Percentiles rank a stretch among this genome's conserved stretches.
Evolutionary conservation across 2,888 invertebrate genomes (phyloP).

Genomic region (Nasonovia ribisnigri): DNA sequence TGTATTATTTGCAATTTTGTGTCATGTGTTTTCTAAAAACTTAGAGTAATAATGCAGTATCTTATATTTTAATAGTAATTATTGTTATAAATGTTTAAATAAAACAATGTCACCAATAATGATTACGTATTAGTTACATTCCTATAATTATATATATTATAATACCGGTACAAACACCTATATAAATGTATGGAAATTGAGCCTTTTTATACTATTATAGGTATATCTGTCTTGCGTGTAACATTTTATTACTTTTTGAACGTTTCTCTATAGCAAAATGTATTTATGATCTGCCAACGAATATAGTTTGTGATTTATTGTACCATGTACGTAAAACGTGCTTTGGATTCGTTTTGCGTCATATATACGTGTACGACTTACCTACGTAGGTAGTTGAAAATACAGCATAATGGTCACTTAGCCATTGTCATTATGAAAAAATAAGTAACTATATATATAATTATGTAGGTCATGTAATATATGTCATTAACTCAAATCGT

Average conservation of each 20-base stretch:
- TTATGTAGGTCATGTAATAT: neutral
- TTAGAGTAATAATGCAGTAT: neutral
- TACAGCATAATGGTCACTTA: neutral
- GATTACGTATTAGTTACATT: neutral
- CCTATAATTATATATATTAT: neutral
- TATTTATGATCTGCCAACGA: conserved; percentile 37
- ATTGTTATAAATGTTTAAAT: neutral
- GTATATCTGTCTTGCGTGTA: neutral
- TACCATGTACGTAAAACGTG: conserved; percentile 5
- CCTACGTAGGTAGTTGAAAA: neutral
- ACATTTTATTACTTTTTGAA: conserved; percentile 39
- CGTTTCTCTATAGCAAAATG: neutral
- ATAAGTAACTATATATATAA: neutral
- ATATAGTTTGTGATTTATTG: neutral
- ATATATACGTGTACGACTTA: neutral
- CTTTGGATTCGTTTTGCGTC: neutral
- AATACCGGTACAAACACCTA: neutral
- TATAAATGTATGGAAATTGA: neutral
- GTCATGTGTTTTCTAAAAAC: neutral
- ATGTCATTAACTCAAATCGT: neutral
- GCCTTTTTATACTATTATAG: neutral
- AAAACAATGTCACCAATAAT: neutral
- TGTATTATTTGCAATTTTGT: neutral
- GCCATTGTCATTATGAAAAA: neutral
- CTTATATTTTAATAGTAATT: neutral